Conservation (phyloP, 2,113 vertebrate genomes). For the Chloropsis cyanopogon region DNA sequence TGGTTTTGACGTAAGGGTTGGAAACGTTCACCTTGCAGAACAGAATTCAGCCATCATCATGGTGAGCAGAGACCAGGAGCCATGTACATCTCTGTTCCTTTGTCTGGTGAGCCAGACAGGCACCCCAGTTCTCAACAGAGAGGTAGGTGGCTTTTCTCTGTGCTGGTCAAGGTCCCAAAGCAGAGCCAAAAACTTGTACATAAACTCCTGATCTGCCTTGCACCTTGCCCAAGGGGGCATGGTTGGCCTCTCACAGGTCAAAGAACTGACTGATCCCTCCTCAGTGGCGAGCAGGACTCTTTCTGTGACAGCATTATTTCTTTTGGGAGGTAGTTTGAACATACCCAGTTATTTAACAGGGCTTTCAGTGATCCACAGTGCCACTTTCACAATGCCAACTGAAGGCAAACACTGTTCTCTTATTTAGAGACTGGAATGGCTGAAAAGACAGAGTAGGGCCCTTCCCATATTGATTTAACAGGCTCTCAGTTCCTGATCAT, state of each 20-base stretch:
- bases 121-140: neutral
- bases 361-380: neutral
- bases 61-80: neutral
- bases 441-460: neutral
- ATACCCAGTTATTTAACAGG: neutral
- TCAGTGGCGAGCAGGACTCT: neutral
- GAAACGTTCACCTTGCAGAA: conserved; percentile 36
- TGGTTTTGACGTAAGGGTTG: conserved; percentile 50
- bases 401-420: neutral
- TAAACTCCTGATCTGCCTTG: neutral
- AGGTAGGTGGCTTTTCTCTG: neutral
- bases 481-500: neutral
- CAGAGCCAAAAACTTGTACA: neutral
- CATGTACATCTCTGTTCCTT: neutral
- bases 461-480: neutral
- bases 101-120: neutral
- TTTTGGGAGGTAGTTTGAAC: neutral
- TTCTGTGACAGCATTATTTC: neutral
- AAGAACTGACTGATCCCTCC: neutral
- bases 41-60: neutral
- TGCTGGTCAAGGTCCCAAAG: neutral
- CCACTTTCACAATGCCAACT: neutral
- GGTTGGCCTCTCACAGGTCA: neutral
- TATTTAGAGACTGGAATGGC: neutral
- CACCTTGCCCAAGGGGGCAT: neutral